These are phyloP conservation scores for Lithophane socia DNA, from an alignment of 2,888 invertebrate species.

Conservation along the genomic window DNA sequence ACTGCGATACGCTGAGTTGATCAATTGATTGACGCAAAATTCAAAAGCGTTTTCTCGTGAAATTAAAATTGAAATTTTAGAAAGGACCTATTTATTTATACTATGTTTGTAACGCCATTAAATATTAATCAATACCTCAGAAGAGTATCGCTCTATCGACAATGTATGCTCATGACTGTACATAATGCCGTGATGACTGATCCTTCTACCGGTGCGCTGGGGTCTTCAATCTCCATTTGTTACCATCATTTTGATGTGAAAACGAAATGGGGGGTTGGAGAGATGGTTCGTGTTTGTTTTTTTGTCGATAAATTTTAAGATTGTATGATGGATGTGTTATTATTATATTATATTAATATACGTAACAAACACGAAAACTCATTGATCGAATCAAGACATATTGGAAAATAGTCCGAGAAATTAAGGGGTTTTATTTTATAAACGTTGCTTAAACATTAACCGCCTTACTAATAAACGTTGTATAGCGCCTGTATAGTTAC, in stretches of 20 bases:
- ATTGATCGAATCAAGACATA: background rate
- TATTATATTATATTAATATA: background rate
- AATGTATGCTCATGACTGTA: background rate
- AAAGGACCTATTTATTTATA: too few relatives aligned
- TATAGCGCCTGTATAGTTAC: too few relatives aligned
- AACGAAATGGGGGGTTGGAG: background rate
- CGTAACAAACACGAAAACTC: background rate
- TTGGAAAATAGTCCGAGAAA: too few relatives aligned
- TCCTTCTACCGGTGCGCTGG: conserved; percentile 11
- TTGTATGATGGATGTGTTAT: background rate
- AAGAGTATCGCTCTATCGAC: too few relatives aligned
- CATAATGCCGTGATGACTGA: conserved; percentile 19
- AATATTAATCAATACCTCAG: background rate
- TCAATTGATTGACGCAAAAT: background rate
- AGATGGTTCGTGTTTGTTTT: background rate
- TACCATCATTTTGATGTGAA: conserved; percentile 21
- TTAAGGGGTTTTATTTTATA: too few relatives aligned
- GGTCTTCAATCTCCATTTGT: conserved; percentile 29
- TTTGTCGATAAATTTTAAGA: background rate
- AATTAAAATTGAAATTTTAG: background rate
- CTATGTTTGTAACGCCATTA: background rate
- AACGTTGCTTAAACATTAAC: too few relatives aligned
- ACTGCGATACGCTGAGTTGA: background rate
- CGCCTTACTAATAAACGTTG: too few relatives aligned
- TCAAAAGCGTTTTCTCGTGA: background rate